These are phyloP conservation scores for Echiichthys vipera DNA, from an alignment of 2,797 vertebrate genomes.

Conservation along the genomic window DNA sequence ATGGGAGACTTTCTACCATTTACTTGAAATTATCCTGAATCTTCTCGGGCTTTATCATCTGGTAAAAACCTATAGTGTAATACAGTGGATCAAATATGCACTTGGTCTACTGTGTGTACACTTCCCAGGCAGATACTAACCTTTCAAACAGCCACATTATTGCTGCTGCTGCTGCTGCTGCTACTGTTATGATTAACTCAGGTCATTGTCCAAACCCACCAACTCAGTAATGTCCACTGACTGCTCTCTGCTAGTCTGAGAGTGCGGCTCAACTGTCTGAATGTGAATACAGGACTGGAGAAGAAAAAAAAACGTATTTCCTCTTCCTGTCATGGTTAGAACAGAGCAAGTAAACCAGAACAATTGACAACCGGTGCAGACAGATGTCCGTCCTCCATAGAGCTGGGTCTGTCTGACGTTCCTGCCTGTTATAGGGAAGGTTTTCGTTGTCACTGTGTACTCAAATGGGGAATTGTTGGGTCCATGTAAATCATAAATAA, in stretches of 20 bases:
- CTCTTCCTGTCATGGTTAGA: not conserved
- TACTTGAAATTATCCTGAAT: conserved; percentile 10
- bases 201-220: conserved; percentile 34
- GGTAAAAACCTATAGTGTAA: not conserved
- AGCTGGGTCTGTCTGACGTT: too few species aligned
- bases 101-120: not conserved
- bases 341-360: conserved; percentile 9
- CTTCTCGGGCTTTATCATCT: conserved; percentile 7
- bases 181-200: conserved; percentile 31
- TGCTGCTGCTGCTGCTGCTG: conserved; percentile 16
- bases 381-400: too few species aligned
- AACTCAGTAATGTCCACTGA: conserved; percentile 18
- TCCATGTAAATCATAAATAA: too few species aligned
- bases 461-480: too few species aligned
- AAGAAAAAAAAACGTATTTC: conserved; percentile 1
- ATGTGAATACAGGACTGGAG: conserved; percentile 22
- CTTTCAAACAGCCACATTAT: conserved; percentile 37
- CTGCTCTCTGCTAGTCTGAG: conserved; percentile 27
- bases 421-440: too few species aligned
- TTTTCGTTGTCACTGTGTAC: too few species aligned
- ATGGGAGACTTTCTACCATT: conserved; percentile 7
- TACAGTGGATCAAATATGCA: conserved; percentile 1
- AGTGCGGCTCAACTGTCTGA: conserved; percentile 24
- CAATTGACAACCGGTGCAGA: too few species aligned
- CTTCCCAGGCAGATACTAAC: not conserved